A percentile compares a stretch with the other conserved stretches of the same genome.
Conservation (phyloP, 2,888 invertebrate species). For the Parapristionchus giblindavisi region DNA sequence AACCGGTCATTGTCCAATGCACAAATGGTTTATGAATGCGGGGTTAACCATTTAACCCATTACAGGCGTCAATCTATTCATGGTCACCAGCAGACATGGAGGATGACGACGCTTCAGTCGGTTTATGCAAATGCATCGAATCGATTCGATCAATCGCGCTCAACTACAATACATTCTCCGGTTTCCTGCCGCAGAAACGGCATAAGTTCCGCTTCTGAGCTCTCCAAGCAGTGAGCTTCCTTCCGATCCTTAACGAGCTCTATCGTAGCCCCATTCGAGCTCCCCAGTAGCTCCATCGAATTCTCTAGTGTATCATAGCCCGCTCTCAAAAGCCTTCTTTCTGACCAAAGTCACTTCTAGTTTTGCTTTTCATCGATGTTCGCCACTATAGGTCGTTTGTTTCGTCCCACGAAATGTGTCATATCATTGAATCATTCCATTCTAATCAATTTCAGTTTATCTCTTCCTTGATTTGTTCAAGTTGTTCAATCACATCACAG, state of each 20-base stretch:
- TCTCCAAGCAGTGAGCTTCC: background rate
- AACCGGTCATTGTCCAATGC: background rate
- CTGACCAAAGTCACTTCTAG: too few species aligned
- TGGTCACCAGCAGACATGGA: conserved; percentile 40
- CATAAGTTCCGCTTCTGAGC: conserved; percentile 32
- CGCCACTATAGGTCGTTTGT: too few species aligned
- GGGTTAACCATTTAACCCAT: background rate
- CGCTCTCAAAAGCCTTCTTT: too few species aligned
- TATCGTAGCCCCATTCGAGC: background rate
- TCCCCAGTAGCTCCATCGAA: too few species aligned
- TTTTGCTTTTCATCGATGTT: too few species aligned
- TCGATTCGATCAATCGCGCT: conserved; percentile 41
- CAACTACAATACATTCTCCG: conserved; percentile 44
- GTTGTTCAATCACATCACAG: too few species aligned
- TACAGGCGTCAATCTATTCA: conserved; percentile 41
- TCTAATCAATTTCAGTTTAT: too few species aligned
- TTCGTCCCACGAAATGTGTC: too few species aligned
- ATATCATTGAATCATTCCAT: too few species aligned
- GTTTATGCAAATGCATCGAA: conserved; percentile 44
- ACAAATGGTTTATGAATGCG: background rate
- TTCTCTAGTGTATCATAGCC: too few species aligned
- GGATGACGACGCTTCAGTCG: conserved; percentile 41
- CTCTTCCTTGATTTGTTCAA: too few species aligned
- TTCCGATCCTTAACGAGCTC: conserved; percentile 1
- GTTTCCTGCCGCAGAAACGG: conserved; percentile 43